Conservation (phyloP, 2,888 invertebrate genomes). For the Axea sp. region DNA sequence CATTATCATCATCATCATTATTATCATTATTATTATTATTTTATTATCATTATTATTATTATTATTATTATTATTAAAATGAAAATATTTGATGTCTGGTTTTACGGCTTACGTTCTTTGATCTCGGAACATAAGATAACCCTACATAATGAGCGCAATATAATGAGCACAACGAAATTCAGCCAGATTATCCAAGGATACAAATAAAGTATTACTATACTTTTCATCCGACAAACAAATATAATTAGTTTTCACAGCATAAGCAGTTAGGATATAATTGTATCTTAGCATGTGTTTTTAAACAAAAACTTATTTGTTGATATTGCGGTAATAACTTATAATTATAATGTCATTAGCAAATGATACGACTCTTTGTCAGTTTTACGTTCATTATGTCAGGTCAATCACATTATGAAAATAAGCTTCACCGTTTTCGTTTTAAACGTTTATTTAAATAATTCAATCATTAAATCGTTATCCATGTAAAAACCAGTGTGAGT, state of each 20-base stretch:
- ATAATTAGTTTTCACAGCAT: slow-evolving; percentile 19
- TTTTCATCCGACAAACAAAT: slow-evolving; percentile 30
- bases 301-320: slow-evolving; percentile 2
- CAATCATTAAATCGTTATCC: slow-evolving; percentile 9
- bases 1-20: no score
- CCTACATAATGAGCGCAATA: slow-evolving; percentile 18
- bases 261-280: slow-evolving; percentile 16
- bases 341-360: slow-evolving; percentile 2
- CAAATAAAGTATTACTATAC: slow-evolving; percentile 17
- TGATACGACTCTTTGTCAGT: background rate
- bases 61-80: no score
- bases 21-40: no score
- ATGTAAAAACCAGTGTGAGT: background rate
- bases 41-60: no score
- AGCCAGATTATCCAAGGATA: slow-evolving; percentile 6
- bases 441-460: background rate
- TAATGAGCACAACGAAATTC: slow-evolving; percentile 12
- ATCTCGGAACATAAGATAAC: background rate
- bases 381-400: background rate
- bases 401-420: background rate
- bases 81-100: no score
- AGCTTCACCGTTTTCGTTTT: background rate
- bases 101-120: slow-evolving; percentile 2
- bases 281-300: slow-evolving; percentile 10
- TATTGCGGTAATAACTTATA: slow-evolving; percentile 11